A percentile compares a stretch with the other conserved stretches of the same genome.
These are phyloP conservation scores for Ovibos moschatus DNA, from an alignment of 2,113 vertebrate species.

Conservation along the genomic window DNA sequence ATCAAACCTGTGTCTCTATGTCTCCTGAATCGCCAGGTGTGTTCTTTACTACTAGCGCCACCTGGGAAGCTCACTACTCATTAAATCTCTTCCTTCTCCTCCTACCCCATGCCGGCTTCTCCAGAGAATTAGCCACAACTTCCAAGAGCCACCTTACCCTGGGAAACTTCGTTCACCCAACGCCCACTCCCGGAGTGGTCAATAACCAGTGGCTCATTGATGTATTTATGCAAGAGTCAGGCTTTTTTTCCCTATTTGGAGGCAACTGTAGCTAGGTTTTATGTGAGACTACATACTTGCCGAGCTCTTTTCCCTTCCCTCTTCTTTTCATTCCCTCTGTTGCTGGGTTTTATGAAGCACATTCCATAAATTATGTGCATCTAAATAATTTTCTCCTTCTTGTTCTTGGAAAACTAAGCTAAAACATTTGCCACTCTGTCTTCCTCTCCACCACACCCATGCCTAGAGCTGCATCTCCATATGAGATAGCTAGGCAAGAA, in stretches of 20 bases:
- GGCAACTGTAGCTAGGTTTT: not conserved
- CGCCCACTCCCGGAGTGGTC: accelerated
- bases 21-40: not conserved
- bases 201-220: not conserved
- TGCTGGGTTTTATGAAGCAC: not conserved
- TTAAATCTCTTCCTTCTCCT: not conserved
- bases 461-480: not conserved
- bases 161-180: not conserved
- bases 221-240: accelerated
- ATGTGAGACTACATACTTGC: not conserved
- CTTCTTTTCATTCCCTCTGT: not conserved
- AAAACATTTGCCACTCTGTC: not conserved
- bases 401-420: not conserved
- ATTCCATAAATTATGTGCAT: not conserved
- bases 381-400: not conserved
- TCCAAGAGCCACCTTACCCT: not conserved
- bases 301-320: not conserved
- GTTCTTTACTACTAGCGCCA: not conserved
- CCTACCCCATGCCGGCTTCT: not conserved
- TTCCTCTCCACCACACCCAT: not conserved
- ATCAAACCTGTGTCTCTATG: not conserved
- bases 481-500: not conserved
- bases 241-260: not conserved
- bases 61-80: not conserved
- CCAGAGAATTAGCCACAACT: not conserved